Evolutionary conservation across 2,888 invertebrate genomes (phyloP), one percentile per base, ranked within the genome.

Genomic region (Caenorhabditis uteleia): DNA sequence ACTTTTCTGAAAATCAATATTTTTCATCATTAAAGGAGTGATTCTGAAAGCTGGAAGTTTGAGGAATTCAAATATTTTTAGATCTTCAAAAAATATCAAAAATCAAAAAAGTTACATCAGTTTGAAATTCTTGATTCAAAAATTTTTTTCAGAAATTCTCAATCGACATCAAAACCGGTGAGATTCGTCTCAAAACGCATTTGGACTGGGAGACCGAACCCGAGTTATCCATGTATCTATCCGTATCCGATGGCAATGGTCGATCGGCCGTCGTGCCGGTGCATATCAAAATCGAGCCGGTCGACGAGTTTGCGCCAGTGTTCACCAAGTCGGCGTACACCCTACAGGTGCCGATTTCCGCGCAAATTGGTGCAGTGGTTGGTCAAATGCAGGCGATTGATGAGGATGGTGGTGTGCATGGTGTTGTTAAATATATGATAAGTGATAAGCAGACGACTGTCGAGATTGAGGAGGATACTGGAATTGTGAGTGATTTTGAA

Each of bases 281-380:
- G 25, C 65, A 76, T 23, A 62, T 82, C 10, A 27, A 58, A 6
- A 76, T 82, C 2, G 92, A 93, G 82, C 91, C 93, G 31, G 88
- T 90, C 82, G 97, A 97, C 83, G 95, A 97, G 84, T 95, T 91
- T 84, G 90, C 91, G 79, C 97, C 97, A 0, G 91, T 91, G 77
- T 97, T 98, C 82, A 90, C 91, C 0, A 91, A 92, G 80, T 88
- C 90, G 51, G 90, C 90, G 1, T 98, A 95, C 84, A 89, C 89
- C 64, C 94, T 95, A 82, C 69, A 75, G 57, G 78, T 78, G 8
- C 69, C 72, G 3, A 31, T 54, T 8, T 57, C 58, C 27, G 42
- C 68, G 0, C 18, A 46, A 2, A 87, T 82, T 89, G 26, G 89
- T 90, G 0, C 89, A 89, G 0, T 87, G 88, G 43, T 95, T 92